phyloP scores from a whole-genome alignment of 1,140 invertebrate genomes.

The Drosophila kikkawai region DNA sequence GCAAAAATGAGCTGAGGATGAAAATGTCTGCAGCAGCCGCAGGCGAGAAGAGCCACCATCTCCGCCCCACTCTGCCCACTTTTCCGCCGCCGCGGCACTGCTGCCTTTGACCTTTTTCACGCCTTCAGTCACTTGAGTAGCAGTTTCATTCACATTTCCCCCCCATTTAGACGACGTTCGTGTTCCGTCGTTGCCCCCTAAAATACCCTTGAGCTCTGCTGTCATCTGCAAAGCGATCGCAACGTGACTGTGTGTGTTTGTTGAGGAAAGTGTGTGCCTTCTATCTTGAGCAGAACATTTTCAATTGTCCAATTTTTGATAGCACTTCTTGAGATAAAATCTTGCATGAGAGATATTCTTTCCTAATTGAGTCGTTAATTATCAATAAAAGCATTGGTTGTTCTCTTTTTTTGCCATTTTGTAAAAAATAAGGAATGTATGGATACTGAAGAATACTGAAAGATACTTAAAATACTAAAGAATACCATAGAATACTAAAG shows the following conservation, averaged over 20 bases:
- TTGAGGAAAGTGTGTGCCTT: not conserved
- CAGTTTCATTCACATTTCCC: constrained; percentile 59
- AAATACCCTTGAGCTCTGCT: constrained; percentile 38
- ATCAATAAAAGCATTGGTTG: not conserved
- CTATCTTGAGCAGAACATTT: constrained; percentile 21
- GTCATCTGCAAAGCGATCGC: constrained; percentile 61
- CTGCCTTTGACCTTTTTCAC: constrained; percentile 81
- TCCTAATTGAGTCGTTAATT: constrained; percentile 2
- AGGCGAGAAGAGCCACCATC: constrained; percentile 11
- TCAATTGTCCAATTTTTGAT: constrained; percentile 7
- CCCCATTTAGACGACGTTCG: constrained; percentile 7
- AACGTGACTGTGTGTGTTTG: constrained; percentile 12
- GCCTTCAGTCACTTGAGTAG: constrained; percentile 76
- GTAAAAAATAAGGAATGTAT: not conserved
- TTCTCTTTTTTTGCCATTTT: not conserved
- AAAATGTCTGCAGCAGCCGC: constrained; percentile 61
- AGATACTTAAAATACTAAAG: no score
- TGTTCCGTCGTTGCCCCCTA: constrained; percentile 12
- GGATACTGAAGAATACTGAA: not conserved
- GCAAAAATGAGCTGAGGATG: constrained; percentile 51
- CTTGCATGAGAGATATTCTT: not conserved
- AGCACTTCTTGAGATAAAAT: constrained; percentile 7
- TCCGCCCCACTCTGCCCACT: constrained; percentile 13
- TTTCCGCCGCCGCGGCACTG: constrained; percentile 15
- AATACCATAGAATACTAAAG: no score